phyloP scores from a whole-genome alignment of 2,113 vertebrate genomes.

The Upupa epops region DNA sequence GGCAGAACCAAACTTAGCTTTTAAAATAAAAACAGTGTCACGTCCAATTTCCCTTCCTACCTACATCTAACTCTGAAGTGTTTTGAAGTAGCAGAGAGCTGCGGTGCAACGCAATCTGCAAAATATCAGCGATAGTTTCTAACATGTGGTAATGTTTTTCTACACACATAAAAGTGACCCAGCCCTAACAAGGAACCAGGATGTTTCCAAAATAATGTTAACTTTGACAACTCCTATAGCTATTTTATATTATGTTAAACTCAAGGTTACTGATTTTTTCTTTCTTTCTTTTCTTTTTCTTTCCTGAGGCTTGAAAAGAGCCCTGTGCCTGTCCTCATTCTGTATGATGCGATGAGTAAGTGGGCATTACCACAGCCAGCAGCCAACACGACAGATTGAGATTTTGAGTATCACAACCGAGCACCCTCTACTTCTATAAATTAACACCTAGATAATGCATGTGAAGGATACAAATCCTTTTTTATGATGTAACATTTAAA shows the following conservation, averaged over 20 bases:
- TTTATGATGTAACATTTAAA: slow-evolving; percentile 9
- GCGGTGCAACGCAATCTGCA: slow-evolving; percentile 76
- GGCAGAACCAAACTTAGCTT: slow-evolving; percentile 78
- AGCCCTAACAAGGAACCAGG: slow-evolving; percentile 74
- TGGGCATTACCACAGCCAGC: neutral
- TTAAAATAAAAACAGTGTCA: slow-evolving; percentile 88
- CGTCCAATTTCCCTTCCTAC: slow-evolving; percentile 82
- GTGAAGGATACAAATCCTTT: slow-evolving; percentile 29
- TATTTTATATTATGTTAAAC: slow-evolving; percentile 75
- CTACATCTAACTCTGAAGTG: slow-evolving; percentile 76
- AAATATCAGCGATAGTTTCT: slow-evolving; percentile 84
- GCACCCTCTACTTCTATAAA: neutral
- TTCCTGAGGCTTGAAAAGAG: slow-evolving; percentile 45
- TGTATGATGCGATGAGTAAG: neutral
- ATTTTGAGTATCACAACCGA: neutral
- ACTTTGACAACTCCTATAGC: slow-evolving; percentile 78
- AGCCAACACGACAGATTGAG: neutral
- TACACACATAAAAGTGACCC: slow-evolving; percentile 81
- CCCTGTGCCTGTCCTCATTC: neutral
- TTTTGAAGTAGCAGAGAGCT: slow-evolving; percentile 82
- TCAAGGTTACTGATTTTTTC: slow-evolving; percentile 67
- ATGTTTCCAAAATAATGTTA: slow-evolving; percentile 76
- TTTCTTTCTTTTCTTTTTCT: slow-evolving; percentile 62
- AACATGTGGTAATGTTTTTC: slow-evolving; percentile 91
- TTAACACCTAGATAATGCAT: slow-evolving; percentile 23